Percentiles rank a stretch among this genome's conserved stretches.
phyloP scores from a whole-genome alignment of 1,140 invertebrate genomes.

The Diorhabda sublineata region DNA sequence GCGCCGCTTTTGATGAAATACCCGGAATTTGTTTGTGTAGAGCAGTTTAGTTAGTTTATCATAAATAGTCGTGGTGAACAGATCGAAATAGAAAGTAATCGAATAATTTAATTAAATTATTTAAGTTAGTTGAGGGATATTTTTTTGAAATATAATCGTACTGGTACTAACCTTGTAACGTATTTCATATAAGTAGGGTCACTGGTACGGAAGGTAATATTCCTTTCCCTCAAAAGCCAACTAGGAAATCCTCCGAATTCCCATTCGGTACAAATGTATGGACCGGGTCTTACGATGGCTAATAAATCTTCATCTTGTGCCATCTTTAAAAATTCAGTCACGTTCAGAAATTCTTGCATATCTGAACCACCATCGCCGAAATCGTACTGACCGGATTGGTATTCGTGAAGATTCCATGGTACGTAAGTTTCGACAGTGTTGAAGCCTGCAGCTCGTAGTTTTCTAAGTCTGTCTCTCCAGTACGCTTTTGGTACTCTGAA shows the following conservation, averaged over 20 bases:
- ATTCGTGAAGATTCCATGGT: slow-evolving; percentile 91
- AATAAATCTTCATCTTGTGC: slow-evolving; percentile 77
- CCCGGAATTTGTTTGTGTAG: too few species aligned
- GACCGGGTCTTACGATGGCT: slow-evolving; percentile 84
- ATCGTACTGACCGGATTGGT: slow-evolving; percentile 53
- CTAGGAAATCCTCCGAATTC: slow-evolving; percentile 52
- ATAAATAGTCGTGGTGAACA: too few species aligned
- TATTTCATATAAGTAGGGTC: slow-evolving; percentile 48
- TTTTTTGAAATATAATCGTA: too few species aligned
- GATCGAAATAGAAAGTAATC: too few species aligned
- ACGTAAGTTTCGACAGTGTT: slow-evolving; percentile 92
- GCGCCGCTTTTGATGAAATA: too few species aligned
- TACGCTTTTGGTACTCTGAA: slow-evolving; percentile 70
- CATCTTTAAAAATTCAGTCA: slow-evolving; percentile 66
- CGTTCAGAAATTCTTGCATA: slow-evolving; percentile 55
- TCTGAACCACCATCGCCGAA: slow-evolving; percentile 75
- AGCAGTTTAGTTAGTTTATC: too few species aligned
- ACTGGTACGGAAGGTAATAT: slow-evolving; percentile 50
- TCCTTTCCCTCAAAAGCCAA: slow-evolving; percentile 31
- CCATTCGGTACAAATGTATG: slow-evolving; percentile 89
- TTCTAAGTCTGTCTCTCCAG: slow-evolving; percentile 20
- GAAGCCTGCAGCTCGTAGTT: slow-evolving; percentile 58
- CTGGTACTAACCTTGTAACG: slow-evolving; percentile 38
- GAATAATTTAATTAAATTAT: too few species aligned
- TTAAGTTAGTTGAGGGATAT: too few species aligned